phyloP scores from a whole-genome alignment of 2,888 invertebrate species.

The Pristionchus japonicus region DNA sequence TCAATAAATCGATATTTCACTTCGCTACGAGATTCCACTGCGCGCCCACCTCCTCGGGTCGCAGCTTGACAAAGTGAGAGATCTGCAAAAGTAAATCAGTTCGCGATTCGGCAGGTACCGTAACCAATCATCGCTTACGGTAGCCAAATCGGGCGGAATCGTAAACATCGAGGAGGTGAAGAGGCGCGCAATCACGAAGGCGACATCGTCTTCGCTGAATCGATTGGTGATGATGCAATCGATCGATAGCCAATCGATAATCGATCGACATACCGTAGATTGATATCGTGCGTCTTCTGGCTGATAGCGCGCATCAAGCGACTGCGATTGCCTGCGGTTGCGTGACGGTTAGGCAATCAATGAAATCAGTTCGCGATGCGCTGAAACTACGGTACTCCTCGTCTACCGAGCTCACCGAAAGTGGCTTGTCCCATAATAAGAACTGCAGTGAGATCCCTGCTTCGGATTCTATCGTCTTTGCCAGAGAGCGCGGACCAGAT shows the following conservation, averaged over 20 bases:
- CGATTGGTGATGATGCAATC: neutral
- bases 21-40: neutral
- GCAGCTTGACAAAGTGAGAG: neutral
- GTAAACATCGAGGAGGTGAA: neutral
- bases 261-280: conserved; percentile 1
- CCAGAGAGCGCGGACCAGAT: neutral
- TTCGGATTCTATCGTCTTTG: neutral
- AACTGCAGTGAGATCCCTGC: neutral
- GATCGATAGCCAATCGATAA: neutral
- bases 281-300: conserved; percentile 16
- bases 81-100: neutral
- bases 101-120: neutral
- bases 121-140: neutral
- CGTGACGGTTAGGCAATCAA: neutral
- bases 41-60: neutral
- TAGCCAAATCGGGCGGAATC: neutral
- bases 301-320: neutral
- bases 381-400: no score
- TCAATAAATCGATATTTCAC: neutral
- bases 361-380: neutral
- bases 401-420: neutral
- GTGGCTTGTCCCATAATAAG: no score
- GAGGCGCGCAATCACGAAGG: neutral
- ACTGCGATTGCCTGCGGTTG: neutral
- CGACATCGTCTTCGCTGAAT: neutral